phyloP scores from a whole-genome alignment of 2,888 invertebrate genomes.

The Mythimna albipuncta region DNA sequence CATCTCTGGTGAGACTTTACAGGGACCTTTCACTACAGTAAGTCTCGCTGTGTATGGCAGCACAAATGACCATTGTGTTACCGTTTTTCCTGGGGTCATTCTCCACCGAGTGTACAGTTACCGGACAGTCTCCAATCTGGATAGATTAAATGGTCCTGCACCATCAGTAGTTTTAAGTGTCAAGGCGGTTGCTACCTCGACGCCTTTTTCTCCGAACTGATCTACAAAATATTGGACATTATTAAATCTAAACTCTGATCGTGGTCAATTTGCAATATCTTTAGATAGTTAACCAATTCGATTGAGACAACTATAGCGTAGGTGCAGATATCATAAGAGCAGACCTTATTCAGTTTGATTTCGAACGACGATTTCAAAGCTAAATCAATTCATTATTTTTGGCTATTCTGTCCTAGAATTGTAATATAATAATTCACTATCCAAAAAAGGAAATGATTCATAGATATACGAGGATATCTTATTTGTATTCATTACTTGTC shows the following conservation, averaged over 20 bases:
- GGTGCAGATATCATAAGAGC: slow-evolving; percentile 18
- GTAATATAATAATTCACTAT: slow-evolving; percentile 17
- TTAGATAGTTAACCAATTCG: neutral
- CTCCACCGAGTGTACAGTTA: too few relatives aligned
- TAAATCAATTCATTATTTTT: slow-evolving; percentile 18
- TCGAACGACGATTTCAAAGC: slow-evolving; percentile 3
- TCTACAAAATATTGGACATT: too few relatives aligned
- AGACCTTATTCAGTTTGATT: slow-evolving; percentile 25
- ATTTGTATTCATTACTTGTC: slow-evolving; percentile 39
- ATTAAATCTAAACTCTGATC: neutral
- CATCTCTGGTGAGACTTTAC: too few relatives aligned
- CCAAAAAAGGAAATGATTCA: slow-evolving; percentile 45
- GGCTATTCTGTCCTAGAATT: slow-evolving; percentile 13
- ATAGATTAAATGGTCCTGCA: too few relatives aligned
- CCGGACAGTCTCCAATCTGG: too few relatives aligned
- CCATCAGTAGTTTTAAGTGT: too few relatives aligned
- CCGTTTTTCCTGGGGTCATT: too few relatives aligned
- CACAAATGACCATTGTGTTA: too few relatives aligned
- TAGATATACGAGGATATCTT: slow-evolving; percentile 1
- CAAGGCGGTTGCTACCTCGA: too few relatives aligned
- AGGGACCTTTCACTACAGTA: too few relatives aligned
- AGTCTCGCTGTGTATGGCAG: too few relatives aligned
- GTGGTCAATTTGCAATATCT: slow-evolving; percentile 2
- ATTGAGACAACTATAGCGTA: slow-evolving; percentile 23
- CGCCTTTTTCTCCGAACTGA: too few relatives aligned